These are phyloP conservation scores for Rhynchophorus ferrugineus DNA, from an alignment of 1,140 invertebrate genomes.

Conservation along the genomic window DNA sequence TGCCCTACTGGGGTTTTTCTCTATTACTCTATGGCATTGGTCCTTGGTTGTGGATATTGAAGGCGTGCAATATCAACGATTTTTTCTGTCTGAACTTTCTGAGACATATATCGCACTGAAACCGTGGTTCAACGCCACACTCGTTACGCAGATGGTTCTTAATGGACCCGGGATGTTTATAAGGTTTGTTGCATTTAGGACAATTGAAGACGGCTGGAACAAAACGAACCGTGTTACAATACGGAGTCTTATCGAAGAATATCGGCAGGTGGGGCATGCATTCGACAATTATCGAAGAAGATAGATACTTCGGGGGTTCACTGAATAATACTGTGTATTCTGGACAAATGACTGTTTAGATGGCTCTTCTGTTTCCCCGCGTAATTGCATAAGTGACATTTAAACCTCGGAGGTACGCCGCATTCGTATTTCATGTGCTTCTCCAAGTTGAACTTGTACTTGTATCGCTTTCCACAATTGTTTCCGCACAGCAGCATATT, in stretches of 20 bases:
- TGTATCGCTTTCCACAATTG: slow-evolving; percentile 32
- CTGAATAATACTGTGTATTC: slow-evolving; percentile 5
- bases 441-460: slow-evolving; percentile 47
- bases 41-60: neutral
- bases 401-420: slow-evolving; percentile 46
- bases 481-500: neutral
- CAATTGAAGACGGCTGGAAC: slow-evolving; percentile 6
- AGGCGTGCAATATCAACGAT: neutral
- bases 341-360: slow-evolving; percentile 2
- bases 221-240: no score
- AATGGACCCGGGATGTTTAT: slow-evolving; percentile 16
- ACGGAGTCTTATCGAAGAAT: no score
- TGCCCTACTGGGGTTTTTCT: no score
- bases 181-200: slow-evolving; percentile 11
- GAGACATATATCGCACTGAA: slow-evolving; percentile 1
- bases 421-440: slow-evolving; percentile 59
- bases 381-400: slow-evolving; percentile 3
- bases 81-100: slow-evolving; percentile 8
- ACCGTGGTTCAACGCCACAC: slow-evolving; percentile 18
- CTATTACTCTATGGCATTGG: no score
- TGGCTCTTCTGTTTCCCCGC: slow-evolving; percentile 10
- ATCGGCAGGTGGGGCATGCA: no score
- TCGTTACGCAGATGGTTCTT: slow-evolving; percentile 19
- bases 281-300: no score
- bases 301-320: no score